phyloP scores from a whole-genome alignment of 2,888 invertebrate species.

The Aporophyla lueneburgensis region DNA sequence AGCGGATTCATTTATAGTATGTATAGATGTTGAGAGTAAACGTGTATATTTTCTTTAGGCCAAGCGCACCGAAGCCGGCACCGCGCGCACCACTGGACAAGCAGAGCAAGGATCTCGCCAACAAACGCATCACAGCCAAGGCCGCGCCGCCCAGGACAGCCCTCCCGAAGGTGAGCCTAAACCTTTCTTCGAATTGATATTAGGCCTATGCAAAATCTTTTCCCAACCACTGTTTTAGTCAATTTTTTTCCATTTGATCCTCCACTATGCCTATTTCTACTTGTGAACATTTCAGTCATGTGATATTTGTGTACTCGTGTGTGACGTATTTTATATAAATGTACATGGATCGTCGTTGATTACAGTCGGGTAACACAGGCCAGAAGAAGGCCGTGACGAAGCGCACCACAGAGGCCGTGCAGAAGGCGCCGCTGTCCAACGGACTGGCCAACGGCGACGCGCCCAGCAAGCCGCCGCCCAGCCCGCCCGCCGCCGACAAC shows the following conservation, averaged over 20 bases:
- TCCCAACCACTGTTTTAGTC: not conserved
- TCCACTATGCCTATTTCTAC: not conserved
- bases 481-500: slow-evolving; percentile 86
- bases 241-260: not conserved
- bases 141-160: slow-evolving; percentile 86
- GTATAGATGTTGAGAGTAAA: not conserved
- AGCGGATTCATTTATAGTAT: not conserved
- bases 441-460: slow-evolving; percentile 72
- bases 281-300: not conserved
- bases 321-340: not conserved
- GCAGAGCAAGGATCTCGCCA: slow-evolving; percentile 93
- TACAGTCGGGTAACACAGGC: slow-evolving; percentile 78
- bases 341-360: slow-evolving; percentile 8
- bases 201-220: not conserved
- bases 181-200: not conserved
- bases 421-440: slow-evolving; percentile 62
- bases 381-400: slow-evolving; percentile 77
- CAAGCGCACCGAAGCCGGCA: slow-evolving; percentile 75
- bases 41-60: slow-evolving; percentile 61
- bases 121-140: slow-evolving; percentile 92
- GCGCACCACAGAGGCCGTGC: slow-evolving; percentile 65
- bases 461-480: slow-evolving; percentile 86
- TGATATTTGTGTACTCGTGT: not conserved
- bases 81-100: slow-evolving; percentile 86
- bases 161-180: slow-evolving; percentile 78